These are phyloP conservation scores for Scaptomyza reducta DNA, from an alignment of 2,888 invertebrate species.

Conservation along the genomic window DNA sequence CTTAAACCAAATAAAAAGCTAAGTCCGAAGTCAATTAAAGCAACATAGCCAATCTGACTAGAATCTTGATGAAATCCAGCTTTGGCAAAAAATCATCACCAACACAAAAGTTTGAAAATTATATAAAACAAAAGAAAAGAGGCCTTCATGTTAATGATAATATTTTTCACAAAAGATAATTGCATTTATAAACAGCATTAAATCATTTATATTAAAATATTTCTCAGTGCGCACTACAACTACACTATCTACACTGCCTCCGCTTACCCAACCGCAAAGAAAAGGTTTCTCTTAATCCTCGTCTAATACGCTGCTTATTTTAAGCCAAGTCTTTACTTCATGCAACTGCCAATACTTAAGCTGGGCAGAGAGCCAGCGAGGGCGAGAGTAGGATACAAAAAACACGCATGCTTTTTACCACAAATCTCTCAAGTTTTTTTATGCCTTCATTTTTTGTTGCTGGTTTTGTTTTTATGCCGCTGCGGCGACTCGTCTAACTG, in stretches of 20 bases:
- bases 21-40: too few relatives aligned
- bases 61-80: too few relatives aligned
- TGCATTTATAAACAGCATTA: too few relatives aligned
- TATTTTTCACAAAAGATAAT: too few relatives aligned
- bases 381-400: slow-evolving; percentile 45
- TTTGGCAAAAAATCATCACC: too few relatives aligned
- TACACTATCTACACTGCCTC: background rate
- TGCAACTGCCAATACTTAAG: slow-evolving; percentile 15
- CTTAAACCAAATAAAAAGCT: too few relatives aligned
- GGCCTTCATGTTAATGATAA: too few relatives aligned
- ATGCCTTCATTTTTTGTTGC: slow-evolving; percentile 15
- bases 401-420: slow-evolving; percentile 74
- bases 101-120: too few relatives aligned
- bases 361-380: slow-evolving; percentile 4
- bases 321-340: slow-evolving; percentile 17
- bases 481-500: slow-evolving; percentile 74
- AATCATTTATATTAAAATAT: background rate
- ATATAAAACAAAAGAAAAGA: too few relatives aligned
- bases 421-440: slow-evolving; percentile 70
- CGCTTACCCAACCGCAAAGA: background rate
- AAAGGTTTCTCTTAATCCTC: slow-evolving; percentile 48
- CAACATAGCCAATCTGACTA: too few relatives aligned
- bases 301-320: slow-evolving; percentile 51
- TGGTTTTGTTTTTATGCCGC: slow-evolving; percentile 32
- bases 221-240: slow-evolving; percentile 5